Conservation (phyloP, 2,797 vertebrate genomes). For the Xiphophorus birchmanni region DNA sequence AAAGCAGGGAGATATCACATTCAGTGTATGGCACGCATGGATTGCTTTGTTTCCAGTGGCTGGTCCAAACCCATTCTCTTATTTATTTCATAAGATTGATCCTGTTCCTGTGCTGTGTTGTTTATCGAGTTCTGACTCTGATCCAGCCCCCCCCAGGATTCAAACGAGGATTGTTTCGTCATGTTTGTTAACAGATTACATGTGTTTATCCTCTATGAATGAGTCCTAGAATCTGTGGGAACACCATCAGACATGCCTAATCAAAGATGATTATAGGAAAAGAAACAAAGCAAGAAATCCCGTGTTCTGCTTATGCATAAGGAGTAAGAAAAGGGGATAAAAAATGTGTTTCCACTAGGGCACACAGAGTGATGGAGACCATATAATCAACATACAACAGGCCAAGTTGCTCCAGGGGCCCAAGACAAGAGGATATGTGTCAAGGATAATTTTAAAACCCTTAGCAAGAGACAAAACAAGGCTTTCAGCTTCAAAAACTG, state of each 20-base stretch:
- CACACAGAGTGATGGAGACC: slow-evolving; percentile 63
- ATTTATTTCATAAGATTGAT: slow-evolving; percentile 80
- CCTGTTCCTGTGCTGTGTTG: slow-evolving; percentile 64
- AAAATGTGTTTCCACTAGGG: slow-evolving; percentile 64
- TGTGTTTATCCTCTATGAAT: slow-evolving; percentile 66
- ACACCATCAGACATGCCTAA: slow-evolving; percentile 59
- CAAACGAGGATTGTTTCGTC: slow-evolving; percentile 70
- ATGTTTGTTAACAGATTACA: slow-evolving; percentile 77
- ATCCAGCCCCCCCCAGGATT: slow-evolving; percentile 71
- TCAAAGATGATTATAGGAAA: slow-evolving; percentile 64
- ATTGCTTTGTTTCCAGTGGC: slow-evolving; percentile 76
- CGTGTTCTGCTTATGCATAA: slow-evolving; percentile 45
- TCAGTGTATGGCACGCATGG: slow-evolving; percentile 70
- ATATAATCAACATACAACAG: slow-evolving; percentile 68
- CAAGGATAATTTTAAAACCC: slow-evolving; percentile 89
- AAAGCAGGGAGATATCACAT: slow-evolving; percentile 81
- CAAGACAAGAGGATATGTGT: slow-evolving; percentile 73
- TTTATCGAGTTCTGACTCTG: slow-evolving; percentile 75
- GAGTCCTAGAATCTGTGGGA: slow-evolving; percentile 56
- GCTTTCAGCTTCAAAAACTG: slow-evolving; percentile 81
- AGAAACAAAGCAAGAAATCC: slow-evolving; percentile 55
- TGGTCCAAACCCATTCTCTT: slow-evolving; percentile 70
- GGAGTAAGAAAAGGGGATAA: slow-evolving; percentile 34
- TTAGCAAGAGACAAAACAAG: slow-evolving; percentile 93
- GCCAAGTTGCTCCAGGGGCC: slow-evolving; percentile 69